These are phyloP conservation scores for Hedychridium roseum DNA, from an alignment of 2,888 invertebrate genomes.

Conservation along the genomic window DNA sequence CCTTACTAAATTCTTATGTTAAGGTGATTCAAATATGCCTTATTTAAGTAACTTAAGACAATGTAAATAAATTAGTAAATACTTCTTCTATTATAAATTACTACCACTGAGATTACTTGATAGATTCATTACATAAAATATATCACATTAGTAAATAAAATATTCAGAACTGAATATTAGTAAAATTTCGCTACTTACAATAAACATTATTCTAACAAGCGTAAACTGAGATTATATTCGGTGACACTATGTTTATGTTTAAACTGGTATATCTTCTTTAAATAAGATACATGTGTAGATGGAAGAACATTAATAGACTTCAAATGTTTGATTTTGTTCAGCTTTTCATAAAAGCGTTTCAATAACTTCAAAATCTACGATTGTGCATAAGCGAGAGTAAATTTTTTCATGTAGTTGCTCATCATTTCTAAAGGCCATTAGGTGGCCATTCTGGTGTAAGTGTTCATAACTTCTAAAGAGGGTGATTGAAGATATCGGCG, in stretches of 20 bases:
- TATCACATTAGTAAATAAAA: neutral
- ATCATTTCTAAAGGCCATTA: constrained; percentile 31
- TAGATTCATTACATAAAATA: neutral
- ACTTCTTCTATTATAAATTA: constrained; percentile 5
- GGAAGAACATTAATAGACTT: too few species aligned
- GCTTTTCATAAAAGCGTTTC: too few species aligned
- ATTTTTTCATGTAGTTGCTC: too few species aligned
- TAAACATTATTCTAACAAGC: constrained; percentile 34
- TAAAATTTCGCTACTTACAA: neutral
- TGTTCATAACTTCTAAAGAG: constrained; percentile 66
- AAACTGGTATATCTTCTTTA: too few species aligned
- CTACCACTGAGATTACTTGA: neutral
- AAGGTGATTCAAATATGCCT: neutral
- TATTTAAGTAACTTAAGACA: neutral
- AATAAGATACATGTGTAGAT: too few species aligned
- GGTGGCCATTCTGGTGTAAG: constrained; percentile 45
- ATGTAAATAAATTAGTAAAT: constrained; percentile 1
- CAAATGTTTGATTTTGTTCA: too few species aligned
- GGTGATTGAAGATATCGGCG: constrained; percentile 65
- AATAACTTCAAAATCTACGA: constrained; percentile 7
- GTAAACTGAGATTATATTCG: constrained; percentile 32
- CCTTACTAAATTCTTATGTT: too few species aligned
- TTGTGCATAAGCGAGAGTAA: too few species aligned
- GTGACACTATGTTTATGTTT: too few species aligned
- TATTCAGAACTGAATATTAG: neutral